phyloP scores from a whole-genome alignment of 2,113 vertebrate genomes.

The Cavia aperea region DNA sequence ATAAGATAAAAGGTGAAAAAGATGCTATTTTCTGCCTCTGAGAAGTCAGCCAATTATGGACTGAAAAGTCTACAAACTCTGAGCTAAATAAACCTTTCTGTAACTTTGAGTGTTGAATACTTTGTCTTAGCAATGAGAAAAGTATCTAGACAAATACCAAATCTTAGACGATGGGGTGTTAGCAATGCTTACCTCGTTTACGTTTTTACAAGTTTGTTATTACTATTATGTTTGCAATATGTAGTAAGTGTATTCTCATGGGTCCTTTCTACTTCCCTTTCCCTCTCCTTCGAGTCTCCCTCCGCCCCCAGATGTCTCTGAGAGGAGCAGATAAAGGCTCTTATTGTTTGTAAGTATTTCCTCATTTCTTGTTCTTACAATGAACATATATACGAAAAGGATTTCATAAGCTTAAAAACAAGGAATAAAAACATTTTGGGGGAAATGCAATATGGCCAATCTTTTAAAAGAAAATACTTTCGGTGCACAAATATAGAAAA shows the following conservation, averaged over 20 bases:
- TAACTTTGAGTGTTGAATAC: neutral
- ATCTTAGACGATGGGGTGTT: neutral
- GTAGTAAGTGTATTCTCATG: neutral
- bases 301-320: neutral
- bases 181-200: neutral
- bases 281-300: neutral
- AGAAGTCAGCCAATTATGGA: neutral
- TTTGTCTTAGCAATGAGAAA: neutral
- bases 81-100: neutral
- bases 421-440: neutral
- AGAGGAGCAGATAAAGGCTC: neutral
- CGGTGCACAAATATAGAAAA: neutral
- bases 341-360: neutral
- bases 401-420: neutral
- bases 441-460: neutral
- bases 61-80: neutral
- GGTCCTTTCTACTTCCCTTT: neutral
- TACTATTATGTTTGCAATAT: neutral
- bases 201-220: neutral
- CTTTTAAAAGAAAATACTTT: constrained; percentile 19
- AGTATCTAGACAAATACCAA: neutral
- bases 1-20: neutral
- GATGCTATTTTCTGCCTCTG: neutral
- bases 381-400: neutral
- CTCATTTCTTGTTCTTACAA: neutral